A percentile compares a stretch with the other conserved stretches of the same genome.
These are phyloP conservation scores for Pterois miles DNA, from an alignment of 2,797 vertebrate genomes.

Conservation along the genomic window DNA sequence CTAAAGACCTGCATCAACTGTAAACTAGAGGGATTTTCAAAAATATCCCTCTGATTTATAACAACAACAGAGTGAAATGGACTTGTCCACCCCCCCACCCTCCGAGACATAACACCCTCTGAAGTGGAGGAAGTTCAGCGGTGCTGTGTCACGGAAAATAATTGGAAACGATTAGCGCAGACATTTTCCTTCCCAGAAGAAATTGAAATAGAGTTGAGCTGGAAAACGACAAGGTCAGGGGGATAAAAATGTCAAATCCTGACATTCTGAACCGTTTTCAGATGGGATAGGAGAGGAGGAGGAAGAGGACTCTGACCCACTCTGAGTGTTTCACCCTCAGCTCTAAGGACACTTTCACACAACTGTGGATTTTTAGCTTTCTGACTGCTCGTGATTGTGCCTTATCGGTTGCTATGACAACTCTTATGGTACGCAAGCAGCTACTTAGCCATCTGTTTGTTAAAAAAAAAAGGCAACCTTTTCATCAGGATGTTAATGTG, in stretches of 20 bases:
- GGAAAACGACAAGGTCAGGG: conserved; percentile 53
- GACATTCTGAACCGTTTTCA: conserved; percentile 41
- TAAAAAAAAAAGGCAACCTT: background rate
- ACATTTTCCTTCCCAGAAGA: conserved; percentile 38
- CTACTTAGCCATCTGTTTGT: background rate
- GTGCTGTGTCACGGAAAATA: conserved; percentile 39
- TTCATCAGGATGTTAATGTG: background rate
- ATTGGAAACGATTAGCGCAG: conserved; percentile 48
- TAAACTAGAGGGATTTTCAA: background rate
- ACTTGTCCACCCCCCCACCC: background rate
- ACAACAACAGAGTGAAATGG: background rate
- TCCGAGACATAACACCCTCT: conserved; percentile 24
- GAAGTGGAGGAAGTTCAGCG: conserved; percentile 21
- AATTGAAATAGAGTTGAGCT: conserved; percentile 46
- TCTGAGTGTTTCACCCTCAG: conserved; percentile 1
- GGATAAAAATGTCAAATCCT: conserved; percentile 60
- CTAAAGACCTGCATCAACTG: background rate
- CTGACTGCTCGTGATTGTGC: background rate
- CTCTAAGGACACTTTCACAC: background rate
- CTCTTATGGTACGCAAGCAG: background rate
- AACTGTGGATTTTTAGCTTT: background rate
- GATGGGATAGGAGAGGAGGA: conserved; percentile 29
- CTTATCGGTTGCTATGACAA: conserved; percentile 10
- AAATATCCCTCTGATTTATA: background rate
- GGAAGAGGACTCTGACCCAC: conserved; percentile 23